Evolutionary conservation across 1,140 invertebrate species (phyloP).

Genomic region (Drosophila baimaii): DNA sequence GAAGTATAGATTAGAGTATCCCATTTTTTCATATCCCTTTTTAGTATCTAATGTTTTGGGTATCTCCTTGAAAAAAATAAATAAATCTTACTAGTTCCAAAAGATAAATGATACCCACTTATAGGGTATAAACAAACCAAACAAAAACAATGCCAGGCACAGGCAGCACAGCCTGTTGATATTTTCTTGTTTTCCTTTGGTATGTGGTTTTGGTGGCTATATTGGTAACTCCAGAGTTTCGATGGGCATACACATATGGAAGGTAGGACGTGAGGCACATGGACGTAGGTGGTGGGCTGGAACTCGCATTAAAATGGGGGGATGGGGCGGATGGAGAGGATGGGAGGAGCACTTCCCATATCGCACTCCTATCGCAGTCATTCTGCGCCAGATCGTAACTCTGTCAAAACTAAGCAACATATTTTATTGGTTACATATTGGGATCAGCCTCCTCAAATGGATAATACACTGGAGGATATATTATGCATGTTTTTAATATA

Average conservation of each 20-base stretch:
- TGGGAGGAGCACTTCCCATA: constrained; percentile 9
- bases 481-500: too few relatives aligned
- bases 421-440: constrained; percentile 29
- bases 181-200: constrained; percentile 52
- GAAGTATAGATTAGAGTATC: too few relatives aligned
- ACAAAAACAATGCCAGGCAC: constrained; percentile 15
- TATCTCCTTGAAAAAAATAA: not conserved
- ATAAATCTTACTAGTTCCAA: not conserved
- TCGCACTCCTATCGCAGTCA: constrained; percentile 13
- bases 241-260: not conserved
- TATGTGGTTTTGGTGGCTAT: constrained; percentile 23
- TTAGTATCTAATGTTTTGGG: not conserved
- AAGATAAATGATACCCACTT: not conserved
- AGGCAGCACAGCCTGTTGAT: constrained; percentile 53
- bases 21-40: not conserved
- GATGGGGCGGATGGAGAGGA: not conserved
- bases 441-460: constrained; percentile 19
- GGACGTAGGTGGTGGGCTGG: constrained; percentile 37
- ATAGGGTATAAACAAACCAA: constrained; percentile 8
- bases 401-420: constrained; percentile 33
- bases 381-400: constrained; percentile 20
- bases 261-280: constrained; percentile 11
- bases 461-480: constrained; percentile 8
- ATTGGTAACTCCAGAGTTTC: constrained; percentile 4
- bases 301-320: not conserved